Percentiles rank a stretch among this genome's conserved stretches.
phyloP scores from a whole-genome alignment of 2,888 invertebrate species.

The Philopedon plagiatum region DNA sequence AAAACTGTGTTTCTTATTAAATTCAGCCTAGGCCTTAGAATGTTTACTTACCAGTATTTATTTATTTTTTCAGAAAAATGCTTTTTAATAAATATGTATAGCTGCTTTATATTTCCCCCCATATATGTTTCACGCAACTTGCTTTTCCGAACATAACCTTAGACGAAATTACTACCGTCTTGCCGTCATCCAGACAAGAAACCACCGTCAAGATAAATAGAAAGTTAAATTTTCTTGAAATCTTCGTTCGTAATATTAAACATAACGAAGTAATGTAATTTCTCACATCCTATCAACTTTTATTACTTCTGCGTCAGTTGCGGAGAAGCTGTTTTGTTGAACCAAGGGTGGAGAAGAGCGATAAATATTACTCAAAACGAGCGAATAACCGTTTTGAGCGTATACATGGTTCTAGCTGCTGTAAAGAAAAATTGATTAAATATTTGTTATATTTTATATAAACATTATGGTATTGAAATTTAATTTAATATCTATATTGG shows the following conservation, averaged over 20 bases:
- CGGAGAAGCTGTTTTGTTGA: constrained; percentile 8
- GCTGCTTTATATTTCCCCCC: too few species aligned
- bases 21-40: too few species aligned
- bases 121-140: not conserved
- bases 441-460: not conserved
- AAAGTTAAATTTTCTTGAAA: constrained; percentile 34
- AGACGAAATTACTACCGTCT: constrained; percentile 4
- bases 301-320: constrained; percentile 28
- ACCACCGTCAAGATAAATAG: constrained; percentile 9
- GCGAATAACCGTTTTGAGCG: not conserved
- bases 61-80: too few species aligned
- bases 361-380: constrained; percentile 1
- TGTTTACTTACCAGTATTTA: too few species aligned
- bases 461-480: too few species aligned
- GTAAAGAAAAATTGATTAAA: not conserved
- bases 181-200: constrained; percentile 2
- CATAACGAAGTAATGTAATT: constrained; percentile 31
- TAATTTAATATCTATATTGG: too few species aligned
- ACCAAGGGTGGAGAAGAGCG: not conserved
- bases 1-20: too few species aligned
- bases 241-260: constrained; percentile 19
- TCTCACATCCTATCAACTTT: constrained; percentile 35
- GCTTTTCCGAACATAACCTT: not conserved
- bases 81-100: too few species aligned
- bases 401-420: not conserved